Evolutionary conservation across 23 tunicate species (phyloP).

Genomic region (Trididemnum clinides): DNA sequence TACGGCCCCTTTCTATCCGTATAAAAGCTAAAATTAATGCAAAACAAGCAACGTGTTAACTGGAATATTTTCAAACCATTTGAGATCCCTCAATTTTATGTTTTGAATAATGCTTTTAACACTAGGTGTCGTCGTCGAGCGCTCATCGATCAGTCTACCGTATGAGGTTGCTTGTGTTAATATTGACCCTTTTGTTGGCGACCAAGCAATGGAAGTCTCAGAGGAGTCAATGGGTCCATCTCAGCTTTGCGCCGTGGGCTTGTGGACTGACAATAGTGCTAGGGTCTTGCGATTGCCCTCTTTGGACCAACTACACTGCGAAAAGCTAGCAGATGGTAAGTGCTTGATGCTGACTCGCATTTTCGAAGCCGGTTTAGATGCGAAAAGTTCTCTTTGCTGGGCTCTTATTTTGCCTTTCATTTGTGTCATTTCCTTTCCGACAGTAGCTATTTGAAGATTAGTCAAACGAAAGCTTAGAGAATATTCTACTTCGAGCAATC

Average conservation of each 20-base stretch:
- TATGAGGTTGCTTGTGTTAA: conserved; percentile 91
- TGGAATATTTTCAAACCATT: not conserved
- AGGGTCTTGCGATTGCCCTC: conserved; percentile 59
- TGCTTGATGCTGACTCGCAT: too few species aligned
- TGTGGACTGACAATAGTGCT: conserved; percentile 95
- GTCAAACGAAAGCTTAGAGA: too few species aligned
- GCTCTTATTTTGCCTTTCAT: too few species aligned
- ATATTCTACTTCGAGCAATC: too few species aligned
- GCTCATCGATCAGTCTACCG: conserved; percentile 27
- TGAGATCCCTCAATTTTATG: not conserved
- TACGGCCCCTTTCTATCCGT: too few species aligned
- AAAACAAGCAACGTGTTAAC: too few species aligned
- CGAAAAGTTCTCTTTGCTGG: too few species aligned
- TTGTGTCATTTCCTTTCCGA: too few species aligned
- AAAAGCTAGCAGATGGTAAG: conserved; percentile 77
- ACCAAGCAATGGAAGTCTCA: conserved; percentile 32
- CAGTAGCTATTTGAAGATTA: too few species aligned
- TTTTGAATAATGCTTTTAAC: not conserved
- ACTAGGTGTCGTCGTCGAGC: conserved; percentile 44
- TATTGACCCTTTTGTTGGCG: conserved; percentile 54
- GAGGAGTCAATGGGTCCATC: not conserved
- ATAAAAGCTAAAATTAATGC: too few species aligned
- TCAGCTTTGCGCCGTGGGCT: conserved; percentile 80
- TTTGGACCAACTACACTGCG: conserved; percentile 62
- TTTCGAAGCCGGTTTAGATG: too few species aligned